A percentile compares a stretch with the other conserved stretches of the same genome.
Evolutionary conservation across 2,888 invertebrate species (phyloP).

Genomic region (Drosophila phalerata): DNA sequence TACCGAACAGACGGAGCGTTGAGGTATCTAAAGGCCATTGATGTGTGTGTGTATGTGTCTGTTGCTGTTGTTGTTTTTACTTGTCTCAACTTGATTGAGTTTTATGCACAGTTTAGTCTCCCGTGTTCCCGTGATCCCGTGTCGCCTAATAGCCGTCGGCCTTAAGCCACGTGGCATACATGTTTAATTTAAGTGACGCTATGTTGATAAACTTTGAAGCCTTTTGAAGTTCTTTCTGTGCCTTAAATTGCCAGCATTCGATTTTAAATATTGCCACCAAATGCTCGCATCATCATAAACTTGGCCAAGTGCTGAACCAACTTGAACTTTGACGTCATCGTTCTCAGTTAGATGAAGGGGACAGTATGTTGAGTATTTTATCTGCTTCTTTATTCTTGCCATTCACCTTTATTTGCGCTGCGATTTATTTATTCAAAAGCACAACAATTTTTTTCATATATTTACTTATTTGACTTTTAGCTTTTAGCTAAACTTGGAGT

Average conservation of each 20-base stretch:
- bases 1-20: slow-evolving; percentile 39
- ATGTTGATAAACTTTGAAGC: slow-evolving; percentile 26
- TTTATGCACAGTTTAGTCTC: slow-evolving; percentile 77
- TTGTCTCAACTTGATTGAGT: slow-evolving; percentile 77
- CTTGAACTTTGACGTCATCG: slow-evolving; percentile 57
- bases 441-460: slow-evolving; percentile 61
- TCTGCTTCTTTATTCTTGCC: slow-evolving; percentile 32
- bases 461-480: slow-evolving; percentile 74
- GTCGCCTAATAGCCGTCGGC: slow-evolving; percentile 70
- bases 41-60: slow-evolving; percentile 47
- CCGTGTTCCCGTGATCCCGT: slow-evolving; percentile 42
- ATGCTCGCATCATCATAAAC: slow-evolving; percentile 20
- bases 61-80: slow-evolving; percentile 35
- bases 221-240: slow-evolving; percentile 41
- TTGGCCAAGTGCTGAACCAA: slow-evolving; percentile 47
- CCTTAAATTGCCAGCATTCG: slow-evolving; percentile 37
- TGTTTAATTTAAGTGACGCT: slow-evolving; percentile 69
- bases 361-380: slow-evolving; percentile 17
- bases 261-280: slow-evolving; percentile 1
- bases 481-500: slow-evolving; percentile 76
- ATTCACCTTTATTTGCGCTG: slow-evolving; percentile 70
- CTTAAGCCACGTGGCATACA: slow-evolving; percentile 71
- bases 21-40: slow-evolving; percentile 70
- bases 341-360: slow-evolving; percentile 40
- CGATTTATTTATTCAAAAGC: slow-evolving; percentile 73